phyloP scores from a whole-genome alignment of 2,113 vertebrate genomes.

The Uria lomvia region DNA sequence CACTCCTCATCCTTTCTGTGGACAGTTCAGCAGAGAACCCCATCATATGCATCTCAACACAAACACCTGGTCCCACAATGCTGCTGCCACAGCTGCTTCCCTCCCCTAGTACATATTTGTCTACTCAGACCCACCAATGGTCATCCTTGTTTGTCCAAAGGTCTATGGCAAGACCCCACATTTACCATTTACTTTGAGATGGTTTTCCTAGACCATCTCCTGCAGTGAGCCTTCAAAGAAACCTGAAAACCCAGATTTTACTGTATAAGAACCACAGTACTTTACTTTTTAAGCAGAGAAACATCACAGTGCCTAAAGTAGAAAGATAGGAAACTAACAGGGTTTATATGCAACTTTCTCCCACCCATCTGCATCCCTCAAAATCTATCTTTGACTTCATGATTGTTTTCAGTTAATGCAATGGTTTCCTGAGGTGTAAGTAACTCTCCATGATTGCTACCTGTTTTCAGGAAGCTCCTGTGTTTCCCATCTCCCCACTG shows the following conservation, averaged over 20 bases:
- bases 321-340: neutral
- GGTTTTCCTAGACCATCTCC: neutral
- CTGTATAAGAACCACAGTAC: neutral
- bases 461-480: neutral
- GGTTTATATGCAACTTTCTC: neutral
- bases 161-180: neutral
- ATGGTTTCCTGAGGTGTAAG: neutral
- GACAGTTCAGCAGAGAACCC: neutral
- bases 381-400: neutral
- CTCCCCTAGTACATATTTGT: neutral
- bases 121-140: neutral
- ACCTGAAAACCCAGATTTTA: neutral
- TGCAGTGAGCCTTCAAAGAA: neutral
- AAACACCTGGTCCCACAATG: neutral
- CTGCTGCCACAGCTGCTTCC: neutral
- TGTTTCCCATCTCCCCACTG: neutral
- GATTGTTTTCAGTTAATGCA: neutral
- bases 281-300: neutral
- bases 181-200: neutral
- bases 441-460: neutral
- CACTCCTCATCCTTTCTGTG: neutral
- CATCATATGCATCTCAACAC: accelerated
- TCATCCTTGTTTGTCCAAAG: neutral
- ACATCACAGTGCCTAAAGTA: neutral
- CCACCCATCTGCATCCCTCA: neutral